phyloP scores from a whole-genome alignment of 1,140 invertebrate species.

The Drosophila gunungcola region DNA sequence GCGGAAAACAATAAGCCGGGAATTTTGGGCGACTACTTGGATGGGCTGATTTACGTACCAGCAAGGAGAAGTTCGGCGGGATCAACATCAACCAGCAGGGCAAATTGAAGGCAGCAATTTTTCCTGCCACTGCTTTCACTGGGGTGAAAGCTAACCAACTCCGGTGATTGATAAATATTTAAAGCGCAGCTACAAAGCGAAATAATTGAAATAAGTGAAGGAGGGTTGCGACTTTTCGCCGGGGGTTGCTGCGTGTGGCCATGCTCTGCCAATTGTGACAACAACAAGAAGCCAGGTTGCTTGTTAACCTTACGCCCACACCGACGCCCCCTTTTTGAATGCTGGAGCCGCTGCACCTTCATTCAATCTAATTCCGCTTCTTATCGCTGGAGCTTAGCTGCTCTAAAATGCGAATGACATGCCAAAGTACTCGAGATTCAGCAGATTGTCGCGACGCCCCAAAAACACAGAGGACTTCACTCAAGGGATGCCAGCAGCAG shows the following conservation, averaged over 20 bases:
- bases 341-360: constrained; percentile 60
- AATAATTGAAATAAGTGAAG: constrained; percentile 82
- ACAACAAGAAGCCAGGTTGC: constrained; percentile 67
- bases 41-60: constrained; percentile 67
- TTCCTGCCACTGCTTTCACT: constrained; percentile 2
- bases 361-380: constrained; percentile 81
- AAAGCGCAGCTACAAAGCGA: constrained; percentile 80
- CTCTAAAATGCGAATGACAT: constrained; percentile 82
- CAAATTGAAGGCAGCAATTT: constrained; percentile 76
- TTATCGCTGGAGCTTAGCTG: constrained; percentile 80
- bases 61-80: constrained; percentile 28
- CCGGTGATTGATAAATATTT: constrained; percentile 82
- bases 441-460: constrained; percentile 61
- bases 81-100: constrained; percentile 40
- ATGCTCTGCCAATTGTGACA: constrained; percentile 57
- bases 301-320: constrained; percentile 32
- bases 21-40: constrained; percentile 30
- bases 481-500: constrained; percentile 19
- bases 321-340: background rate
- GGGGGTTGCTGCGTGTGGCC: constrained; percentile 15
- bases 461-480: constrained; percentile 11
- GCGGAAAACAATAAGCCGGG: constrained; percentile 57
- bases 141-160: constrained; percentile 63
- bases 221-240: constrained; percentile 46
- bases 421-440: constrained; percentile 80